A percentile compares a stretch with the other conserved stretches of the same genome.
phyloP scores from a whole-genome alignment of 1,140 invertebrate genomes.

The Heliconius congener region DNA sequence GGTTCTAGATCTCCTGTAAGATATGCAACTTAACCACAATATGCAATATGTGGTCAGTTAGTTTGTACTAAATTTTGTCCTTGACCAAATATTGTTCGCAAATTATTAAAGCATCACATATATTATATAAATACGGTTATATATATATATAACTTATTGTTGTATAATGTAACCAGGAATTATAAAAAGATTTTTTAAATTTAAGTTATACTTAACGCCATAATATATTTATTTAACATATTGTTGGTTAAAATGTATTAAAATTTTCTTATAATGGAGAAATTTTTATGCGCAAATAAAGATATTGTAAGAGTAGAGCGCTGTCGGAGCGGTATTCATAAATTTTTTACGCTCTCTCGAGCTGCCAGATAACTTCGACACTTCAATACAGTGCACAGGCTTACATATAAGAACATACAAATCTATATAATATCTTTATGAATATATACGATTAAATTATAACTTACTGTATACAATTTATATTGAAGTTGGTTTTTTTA shows the following conservation, averaged over 20 bases:
- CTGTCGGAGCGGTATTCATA: background rate
- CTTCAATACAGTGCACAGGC: background rate
- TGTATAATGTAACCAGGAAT: too few species aligned
- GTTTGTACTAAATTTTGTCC: too few species aligned
- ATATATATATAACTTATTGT: too few species aligned
- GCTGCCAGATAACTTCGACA: background rate
- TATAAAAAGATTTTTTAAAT: too few species aligned
- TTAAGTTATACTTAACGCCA: background rate
- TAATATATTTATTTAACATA: background rate
- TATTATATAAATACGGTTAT: too few species aligned
- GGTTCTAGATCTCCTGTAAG: too few species aligned
- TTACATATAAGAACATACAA: background rate
- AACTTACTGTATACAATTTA: too few species aligned
- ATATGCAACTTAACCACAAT: too few species aligned
- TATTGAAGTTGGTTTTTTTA: too few species aligned
- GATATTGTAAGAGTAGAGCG: background rate
- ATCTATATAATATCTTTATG: background rate
- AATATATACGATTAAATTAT: background rate
- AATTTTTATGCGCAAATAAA: conserved; percentile 2
- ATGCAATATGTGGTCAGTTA: too few species aligned
- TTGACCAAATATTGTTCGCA: too few species aligned
- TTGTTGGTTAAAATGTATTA: background rate
- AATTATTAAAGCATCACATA: too few species aligned
- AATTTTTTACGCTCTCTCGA: conserved; percentile 12
- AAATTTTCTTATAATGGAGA: background rate